These are phyloP conservation scores for Drepana falcataria DNA, from an alignment of 2,888 invertebrate genomes.

Conservation along the genomic window DNA sequence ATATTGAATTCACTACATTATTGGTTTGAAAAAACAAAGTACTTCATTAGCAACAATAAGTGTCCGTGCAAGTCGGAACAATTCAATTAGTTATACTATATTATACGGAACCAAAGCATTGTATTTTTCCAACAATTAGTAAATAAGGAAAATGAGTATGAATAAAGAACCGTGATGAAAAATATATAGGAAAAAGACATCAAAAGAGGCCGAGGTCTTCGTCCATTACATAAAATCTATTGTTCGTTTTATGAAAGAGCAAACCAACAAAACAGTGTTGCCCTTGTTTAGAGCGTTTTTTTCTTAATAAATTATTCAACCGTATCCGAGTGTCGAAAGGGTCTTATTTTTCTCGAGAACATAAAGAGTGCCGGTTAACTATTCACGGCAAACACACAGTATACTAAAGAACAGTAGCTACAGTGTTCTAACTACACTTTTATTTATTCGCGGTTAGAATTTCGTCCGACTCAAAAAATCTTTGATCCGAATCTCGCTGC, in stretches of 20 bases:
- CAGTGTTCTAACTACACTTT: no score
- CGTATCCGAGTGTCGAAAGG: slow-evolving; percentile 48
- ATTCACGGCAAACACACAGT: slow-evolving; percentile 8
- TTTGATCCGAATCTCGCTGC: no score
- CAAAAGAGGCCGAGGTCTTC: not conserved
- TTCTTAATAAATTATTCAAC: slow-evolving; percentile 53
- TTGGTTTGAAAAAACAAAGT: no score
- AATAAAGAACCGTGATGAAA: not conserved
- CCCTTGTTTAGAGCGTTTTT: slow-evolving; percentile 42
- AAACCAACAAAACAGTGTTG: slow-evolving; percentile 33
- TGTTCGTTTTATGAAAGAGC: slow-evolving; percentile 20
- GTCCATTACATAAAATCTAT: not conserved
- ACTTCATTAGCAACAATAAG: no score
- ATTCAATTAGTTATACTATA: no score
- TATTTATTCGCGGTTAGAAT: no score
- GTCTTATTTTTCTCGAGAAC: slow-evolving; percentile 42
- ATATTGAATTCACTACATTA: no score
- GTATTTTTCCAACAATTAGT: not conserved
- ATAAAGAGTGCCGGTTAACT: slow-evolving; percentile 16
- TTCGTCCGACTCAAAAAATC: no score
- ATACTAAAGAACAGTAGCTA: not conserved
- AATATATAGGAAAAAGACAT: not conserved
- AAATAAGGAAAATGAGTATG: not conserved
- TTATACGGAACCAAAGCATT: no score
- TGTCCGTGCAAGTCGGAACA: no score